Evolutionary conservation across 2,888 invertebrate genomes (phyloP).

Genomic region (Andrena hattorfiana): DNA sequence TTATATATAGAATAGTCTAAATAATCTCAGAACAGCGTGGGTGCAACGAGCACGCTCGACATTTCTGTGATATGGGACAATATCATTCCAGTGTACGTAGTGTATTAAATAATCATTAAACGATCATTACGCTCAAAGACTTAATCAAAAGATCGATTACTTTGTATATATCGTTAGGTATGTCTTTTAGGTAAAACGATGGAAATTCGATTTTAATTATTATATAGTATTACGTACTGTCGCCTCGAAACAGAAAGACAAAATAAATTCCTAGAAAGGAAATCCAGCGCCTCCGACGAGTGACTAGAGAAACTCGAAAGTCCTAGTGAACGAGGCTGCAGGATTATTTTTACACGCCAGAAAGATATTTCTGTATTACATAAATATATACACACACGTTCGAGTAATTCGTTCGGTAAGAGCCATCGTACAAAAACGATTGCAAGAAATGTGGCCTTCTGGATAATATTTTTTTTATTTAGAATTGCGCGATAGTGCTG

Average conservation of each 20-base stretch:
- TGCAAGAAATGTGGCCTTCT: conserved; percentile 30
- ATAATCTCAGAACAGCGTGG: conserved; percentile 31
- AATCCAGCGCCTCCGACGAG: neutral
- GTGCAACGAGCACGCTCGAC: conserved; percentile 39
- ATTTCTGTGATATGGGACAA: conserved; percentile 73
- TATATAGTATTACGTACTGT: conserved; percentile 18
- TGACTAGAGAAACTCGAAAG: conserved; percentile 35
- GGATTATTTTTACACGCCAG: conserved; percentile 22
- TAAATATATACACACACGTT: conserved; percentile 17
- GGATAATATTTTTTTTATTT: conserved; percentile 57
- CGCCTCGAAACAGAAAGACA: neutral
- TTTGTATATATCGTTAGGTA: conserved; percentile 47
- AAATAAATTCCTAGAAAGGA: neutral
- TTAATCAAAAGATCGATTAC: conserved; percentile 59
- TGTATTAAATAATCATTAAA: conserved; percentile 52
- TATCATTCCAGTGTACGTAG: conserved; percentile 72
- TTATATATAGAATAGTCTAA: neutral
- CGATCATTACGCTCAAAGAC: conserved; percentile 63
- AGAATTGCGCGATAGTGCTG: conserved; percentile 61
- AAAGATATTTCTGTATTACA: conserved; percentile 24
- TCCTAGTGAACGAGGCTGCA: conserved; percentile 24
- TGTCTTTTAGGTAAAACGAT: conserved; percentile 2
- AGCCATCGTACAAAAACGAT: conserved; percentile 36
- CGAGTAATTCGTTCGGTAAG: conserved; percentile 8
- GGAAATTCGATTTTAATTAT: conserved; percentile 31